phyloP scores from a whole-genome alignment of 2,888 invertebrate genomes.

The Teleogryllus oceanicus region DNA sequence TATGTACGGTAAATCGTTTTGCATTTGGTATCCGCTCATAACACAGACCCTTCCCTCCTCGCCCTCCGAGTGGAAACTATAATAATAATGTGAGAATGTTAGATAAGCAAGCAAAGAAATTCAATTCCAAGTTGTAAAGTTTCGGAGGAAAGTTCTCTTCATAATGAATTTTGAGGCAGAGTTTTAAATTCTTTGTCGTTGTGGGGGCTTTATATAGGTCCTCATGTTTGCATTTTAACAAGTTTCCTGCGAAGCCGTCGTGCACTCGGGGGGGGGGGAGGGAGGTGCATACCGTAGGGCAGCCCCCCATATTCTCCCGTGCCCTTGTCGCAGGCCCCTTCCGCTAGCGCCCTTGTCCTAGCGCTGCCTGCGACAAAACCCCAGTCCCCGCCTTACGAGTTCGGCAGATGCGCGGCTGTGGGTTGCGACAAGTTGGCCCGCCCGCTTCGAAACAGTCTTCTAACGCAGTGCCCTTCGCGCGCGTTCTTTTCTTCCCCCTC shows the following conservation, averaged over 20 bases:
- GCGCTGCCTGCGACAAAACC: too few species aligned
- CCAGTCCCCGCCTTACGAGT: too few species aligned
- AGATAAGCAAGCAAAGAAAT: constrained; percentile 18
- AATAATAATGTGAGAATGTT: constrained; percentile 18
- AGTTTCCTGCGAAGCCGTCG: neutral
- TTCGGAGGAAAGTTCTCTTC: constrained; percentile 2
- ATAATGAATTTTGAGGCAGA: constrained; percentile 3
- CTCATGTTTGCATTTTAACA: constrained; percentile 12
- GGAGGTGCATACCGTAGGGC: too few species aligned
- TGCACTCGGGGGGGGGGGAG: neutral
- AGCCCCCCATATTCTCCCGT: too few species aligned
- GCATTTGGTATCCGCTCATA: too few species aligned
- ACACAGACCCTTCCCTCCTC: neutral
- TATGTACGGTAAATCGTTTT: too few species aligned
- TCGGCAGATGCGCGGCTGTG: too few species aligned
- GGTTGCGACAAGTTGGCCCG: neutral
- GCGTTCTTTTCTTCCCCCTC: neutral
- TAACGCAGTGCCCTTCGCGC: neutral
- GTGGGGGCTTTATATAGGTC: neutral
- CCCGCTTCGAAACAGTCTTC: neutral
- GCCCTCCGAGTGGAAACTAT: constrained; percentile 1
- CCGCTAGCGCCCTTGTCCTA: too few species aligned
- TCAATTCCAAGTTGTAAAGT: constrained; percentile 7
- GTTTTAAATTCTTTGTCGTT: constrained; percentile 18
- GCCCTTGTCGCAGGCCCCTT: too few species aligned